These are phyloP conservation scores for Aphodius sticticus DNA, from an alignment of 2,888 invertebrate species.

Conservation along the genomic window DNA sequence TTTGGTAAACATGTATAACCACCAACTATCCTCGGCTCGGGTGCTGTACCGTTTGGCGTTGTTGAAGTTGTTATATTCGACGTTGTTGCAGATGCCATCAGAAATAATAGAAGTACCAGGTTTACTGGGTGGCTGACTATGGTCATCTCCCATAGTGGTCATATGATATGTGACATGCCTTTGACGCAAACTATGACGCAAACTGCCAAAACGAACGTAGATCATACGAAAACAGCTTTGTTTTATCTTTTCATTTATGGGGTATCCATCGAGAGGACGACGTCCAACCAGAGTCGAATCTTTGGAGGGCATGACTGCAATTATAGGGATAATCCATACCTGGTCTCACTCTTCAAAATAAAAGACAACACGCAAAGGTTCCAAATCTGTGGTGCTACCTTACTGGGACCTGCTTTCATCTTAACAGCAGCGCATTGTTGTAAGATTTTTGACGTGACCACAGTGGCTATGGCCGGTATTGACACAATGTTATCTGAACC, in stretches of 20 bases:
- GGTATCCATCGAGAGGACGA: background rate
- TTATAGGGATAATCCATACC: background rate
- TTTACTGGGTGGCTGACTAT: background rate
- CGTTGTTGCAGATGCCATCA: background rate
- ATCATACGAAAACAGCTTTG: background rate
- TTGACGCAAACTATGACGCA: too few species aligned
- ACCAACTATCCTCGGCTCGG: background rate
- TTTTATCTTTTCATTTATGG: background rate
- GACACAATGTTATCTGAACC: background rate
- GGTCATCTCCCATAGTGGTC: background rate
- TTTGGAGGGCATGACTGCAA: background rate
- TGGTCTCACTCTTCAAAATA: background rate
- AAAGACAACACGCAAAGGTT: background rate
- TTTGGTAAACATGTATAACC: background rate
- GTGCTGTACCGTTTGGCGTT: background rate
- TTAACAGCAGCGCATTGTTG: slow-evolving; percentile 7
- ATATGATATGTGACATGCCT: background rate
- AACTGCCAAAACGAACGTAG: background rate
- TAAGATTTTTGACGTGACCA: background rate
- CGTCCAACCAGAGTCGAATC: background rate
- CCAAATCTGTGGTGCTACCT: background rate
- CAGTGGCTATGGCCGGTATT: background rate
- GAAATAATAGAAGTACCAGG: background rate
- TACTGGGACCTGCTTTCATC: background rate
- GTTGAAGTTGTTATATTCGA: background rate